Percentiles rank a stretch among this genome's conserved stretches.
Evolutionary conservation across 2,888 invertebrate species (phyloP).

Genomic region (Atethmia centrago): DNA sequence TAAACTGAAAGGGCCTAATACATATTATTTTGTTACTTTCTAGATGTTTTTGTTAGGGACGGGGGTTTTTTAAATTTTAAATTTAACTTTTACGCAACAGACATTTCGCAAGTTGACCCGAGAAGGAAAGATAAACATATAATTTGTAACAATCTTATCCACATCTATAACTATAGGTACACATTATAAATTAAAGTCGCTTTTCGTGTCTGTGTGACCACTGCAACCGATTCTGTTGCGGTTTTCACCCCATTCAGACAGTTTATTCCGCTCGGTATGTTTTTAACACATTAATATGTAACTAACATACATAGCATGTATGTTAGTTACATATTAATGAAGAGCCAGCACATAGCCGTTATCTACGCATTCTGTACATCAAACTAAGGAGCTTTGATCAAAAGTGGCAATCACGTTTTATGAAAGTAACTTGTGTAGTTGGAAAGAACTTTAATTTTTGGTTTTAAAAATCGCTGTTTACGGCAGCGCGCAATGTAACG

Average conservation of each 20-base stretch:
- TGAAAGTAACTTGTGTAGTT: too few species aligned
- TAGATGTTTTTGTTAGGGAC: too few species aligned
- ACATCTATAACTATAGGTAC: neutral
- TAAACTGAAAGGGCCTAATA: too few species aligned
- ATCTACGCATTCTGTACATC: neutral
- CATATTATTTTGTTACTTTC: too few species aligned
- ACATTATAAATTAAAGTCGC: too few species aligned
- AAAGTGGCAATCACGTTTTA: too few species aligned
- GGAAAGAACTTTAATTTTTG: neutral
- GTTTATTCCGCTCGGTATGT: neutral
- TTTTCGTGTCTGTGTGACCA: neutral
- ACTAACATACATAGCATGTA: neutral
- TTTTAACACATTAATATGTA: neutral
- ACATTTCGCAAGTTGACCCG: neutral
- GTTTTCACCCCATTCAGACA: neutral
- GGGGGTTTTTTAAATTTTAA: too few species aligned
- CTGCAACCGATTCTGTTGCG: neutral
- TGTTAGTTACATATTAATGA: too few species aligned
- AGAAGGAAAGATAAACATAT: slow-evolving; percentile 3
- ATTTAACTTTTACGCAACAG: too few species aligned
- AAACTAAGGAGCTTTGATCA: neutral
- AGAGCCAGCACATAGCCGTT: neutral
- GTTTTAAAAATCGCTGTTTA: neutral
- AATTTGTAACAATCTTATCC: neutral
- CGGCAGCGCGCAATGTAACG: neutral